Base-by-base conservation (phyloP, 2,888 invertebrate species). In the Chrysopilus asiliformis region DNA sequence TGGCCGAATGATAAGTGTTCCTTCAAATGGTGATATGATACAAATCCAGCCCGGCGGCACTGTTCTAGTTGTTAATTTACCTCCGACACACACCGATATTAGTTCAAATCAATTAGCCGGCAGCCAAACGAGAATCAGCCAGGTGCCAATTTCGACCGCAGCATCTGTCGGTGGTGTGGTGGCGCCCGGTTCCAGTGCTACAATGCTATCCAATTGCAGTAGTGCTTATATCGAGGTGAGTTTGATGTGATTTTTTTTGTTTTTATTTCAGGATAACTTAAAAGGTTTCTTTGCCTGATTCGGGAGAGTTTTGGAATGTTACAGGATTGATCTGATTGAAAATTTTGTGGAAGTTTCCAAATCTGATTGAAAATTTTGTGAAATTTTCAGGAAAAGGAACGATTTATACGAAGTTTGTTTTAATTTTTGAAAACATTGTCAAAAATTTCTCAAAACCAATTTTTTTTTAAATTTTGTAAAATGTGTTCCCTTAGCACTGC, bases 51-150 rank as follows among this genome's bases (percentile, higher is more conserved):
- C 73, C 0, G 74, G 76, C 5, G 81, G 83, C 3, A 78, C 84
- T 0, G 82, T 85, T 20, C 65, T 86, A 24, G 84, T 85, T 3
- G 85, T 86, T 8, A 85, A 83, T 50, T 67, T 86, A 39, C 84
- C 84, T 6, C 83, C 84, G 1, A 72, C 78, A 47, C 70, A 39
- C 32, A 8, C 37, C 12, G 40, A 43, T 15, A 32, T 39, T 8
- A 33, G 32, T 38, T 19, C 39, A n/a, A 17, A 24, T 5, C 39
- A 38, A 27, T 26, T 38, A n/a, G 36, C 34, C 26, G 27, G 34
- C 14, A 43, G 43, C 25, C 43, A 41, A 35, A 33, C 38, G 18
- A 26, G 39, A 29, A 43, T 32, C 29, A 45, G 42, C 16, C 45
- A 46, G 42, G 39, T 43, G 25, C 49, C 53, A 26, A 41, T 50